Base-by-base conservation (phyloP, 37 sponge, comb jelly and placozoan species). In the Aplysina aerophoba region DNA sequence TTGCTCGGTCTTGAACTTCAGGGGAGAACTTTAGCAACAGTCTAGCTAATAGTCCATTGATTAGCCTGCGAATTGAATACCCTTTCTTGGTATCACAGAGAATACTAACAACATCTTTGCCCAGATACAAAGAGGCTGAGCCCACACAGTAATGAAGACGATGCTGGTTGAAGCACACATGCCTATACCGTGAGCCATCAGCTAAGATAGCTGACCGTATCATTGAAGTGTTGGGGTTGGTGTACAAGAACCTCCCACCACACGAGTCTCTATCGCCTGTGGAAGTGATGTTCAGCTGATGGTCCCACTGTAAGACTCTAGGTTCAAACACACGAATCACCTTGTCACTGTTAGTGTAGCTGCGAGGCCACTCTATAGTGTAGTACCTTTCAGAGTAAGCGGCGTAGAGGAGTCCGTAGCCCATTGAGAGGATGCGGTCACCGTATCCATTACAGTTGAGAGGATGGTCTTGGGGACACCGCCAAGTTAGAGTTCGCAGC, bases 291-390 rank as follows among this genome's bases (percentile, higher is more conserved):
- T 44, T 8, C 6, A 44, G 50, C 6, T 44, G 50, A 8, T 62
- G 27, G 28, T 62, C 11, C 64, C 64, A 62, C 4, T 62, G 24
- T 11, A 62, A 5, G 27, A 62, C 5, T 4, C 28, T 62, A 6
- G 64, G 64, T 14, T 13, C 27, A 62, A 62, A 62, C 24, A 62
- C 64, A 2, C 11, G 27, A n/a, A 62, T 14, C 28, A 27, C 64
- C 28, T 27, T 62, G 27, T n/a, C 24, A 11, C 28, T 27, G 27
- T n/a, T 11, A 13, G 11, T 62, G 28, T 62, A 62, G 64, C 64
- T 62, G 24, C 64, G 24, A 13, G 64, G 64, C 64, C 64, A 62
- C 64, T 62, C 27, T 62, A 62, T n/a, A 28, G 64, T 62, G 64
- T 28, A 62, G 28, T 28, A 62, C 64, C 64, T 62, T 27, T 11